Conservation (phyloP, 2,113 vertebrate species). For the Pedetes capensis region DNA sequence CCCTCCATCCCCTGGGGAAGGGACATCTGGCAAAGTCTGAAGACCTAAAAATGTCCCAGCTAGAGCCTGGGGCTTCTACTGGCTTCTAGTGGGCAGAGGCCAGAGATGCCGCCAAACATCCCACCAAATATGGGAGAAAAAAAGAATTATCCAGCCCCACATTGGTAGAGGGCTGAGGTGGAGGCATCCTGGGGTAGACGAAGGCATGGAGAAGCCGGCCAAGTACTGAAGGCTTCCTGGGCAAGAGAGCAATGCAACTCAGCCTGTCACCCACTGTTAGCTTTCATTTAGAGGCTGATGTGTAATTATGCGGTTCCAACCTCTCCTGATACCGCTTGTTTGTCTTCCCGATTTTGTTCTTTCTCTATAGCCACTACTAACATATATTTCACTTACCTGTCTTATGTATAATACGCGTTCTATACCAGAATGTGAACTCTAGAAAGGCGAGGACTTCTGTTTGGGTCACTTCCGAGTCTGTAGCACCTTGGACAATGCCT, state of each 20-base stretch:
- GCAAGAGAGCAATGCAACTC: not conserved
- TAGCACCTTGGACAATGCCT: not conserved
- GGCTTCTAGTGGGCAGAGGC: not conserved
- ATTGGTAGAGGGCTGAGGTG: too few relatives aligned
- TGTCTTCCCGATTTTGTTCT: not conserved
- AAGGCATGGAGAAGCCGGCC: not conserved
- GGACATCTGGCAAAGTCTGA: not conserved
- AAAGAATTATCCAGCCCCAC: too few relatives aligned
- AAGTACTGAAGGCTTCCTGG: not conserved
- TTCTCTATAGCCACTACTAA: not conserved
- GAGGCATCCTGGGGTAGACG: not conserved
- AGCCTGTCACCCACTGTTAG: not conserved
- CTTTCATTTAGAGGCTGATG: not conserved
- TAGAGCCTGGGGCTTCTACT: not conserved
- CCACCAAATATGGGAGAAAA: not conserved
- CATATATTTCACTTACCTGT: rapidly evolving
- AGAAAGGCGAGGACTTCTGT: not conserved
- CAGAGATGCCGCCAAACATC: not conserved
- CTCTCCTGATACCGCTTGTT: not conserved
- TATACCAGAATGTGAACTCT: not conserved
- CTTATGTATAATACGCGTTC: not conserved
- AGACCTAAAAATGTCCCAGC: not conserved
- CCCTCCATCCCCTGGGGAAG: too few relatives aligned
- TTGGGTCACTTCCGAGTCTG: not conserved
- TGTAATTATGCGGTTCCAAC: not conserved